These are phyloP conservation scores for Actinostola sp. DNA, from an alignment of 92 coral and sea anemone species.

Conservation along the genomic window DNA sequence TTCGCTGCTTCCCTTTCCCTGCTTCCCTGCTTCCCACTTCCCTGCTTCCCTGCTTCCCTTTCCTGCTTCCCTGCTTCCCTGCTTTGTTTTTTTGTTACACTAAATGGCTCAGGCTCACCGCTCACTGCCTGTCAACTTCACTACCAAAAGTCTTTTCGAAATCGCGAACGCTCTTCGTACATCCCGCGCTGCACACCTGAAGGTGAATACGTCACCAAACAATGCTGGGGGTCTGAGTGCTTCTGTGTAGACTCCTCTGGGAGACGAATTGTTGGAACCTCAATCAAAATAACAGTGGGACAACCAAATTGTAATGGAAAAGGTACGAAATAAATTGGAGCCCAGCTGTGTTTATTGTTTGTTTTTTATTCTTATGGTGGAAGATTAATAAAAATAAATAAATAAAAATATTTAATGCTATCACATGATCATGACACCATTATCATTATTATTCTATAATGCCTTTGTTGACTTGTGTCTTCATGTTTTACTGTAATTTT, in stretches of 20 bases:
- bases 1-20: too few relatives aligned
- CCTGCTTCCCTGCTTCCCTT: neutral
- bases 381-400: too few relatives aligned
- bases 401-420: too few relatives aligned
- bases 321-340: too few relatives aligned
- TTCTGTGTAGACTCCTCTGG: constrained; percentile 69
- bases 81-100: neutral
- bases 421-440: too few relatives aligned
- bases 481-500: too few relatives aligned
- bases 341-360: too few relatives aligned
- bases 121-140: constrained; percentile 33
- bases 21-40: too few relatives aligned
- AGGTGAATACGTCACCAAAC: constrained; percentile 59
- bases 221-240: constrained; percentile 65
- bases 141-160: constrained; percentile 34
- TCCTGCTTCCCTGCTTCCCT: neutral
- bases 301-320: constrained; percentile 43
- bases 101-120: constrained; percentile 4
- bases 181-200: constrained; percentile 67
- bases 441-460: too few relatives aligned
- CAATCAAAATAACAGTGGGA: constrained; percentile 55
- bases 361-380: too few relatives aligned
- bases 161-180: constrained; percentile 9
- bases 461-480: too few relatives aligned
- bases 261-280: constrained; percentile 36